A percentile compares a stretch with the other conserved stretches of the same genome.
These are phyloP conservation scores for Periophthalmus modestus DNA, from an alignment of 2,113 vertebrate genomes.

Conservation along the genomic window DNA sequence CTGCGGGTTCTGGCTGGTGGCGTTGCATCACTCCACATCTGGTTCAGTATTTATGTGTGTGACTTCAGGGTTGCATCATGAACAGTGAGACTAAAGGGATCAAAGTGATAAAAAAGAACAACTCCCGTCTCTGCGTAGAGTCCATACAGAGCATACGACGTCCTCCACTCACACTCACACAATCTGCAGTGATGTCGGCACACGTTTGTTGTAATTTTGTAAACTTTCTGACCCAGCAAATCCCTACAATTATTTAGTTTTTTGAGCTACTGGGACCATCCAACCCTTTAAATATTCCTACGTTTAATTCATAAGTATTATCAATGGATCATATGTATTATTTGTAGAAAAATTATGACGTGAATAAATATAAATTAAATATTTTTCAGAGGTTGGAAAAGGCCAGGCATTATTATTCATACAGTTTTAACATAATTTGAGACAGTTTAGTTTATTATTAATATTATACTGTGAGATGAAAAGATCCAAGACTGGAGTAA, in stretches of 20 bases:
- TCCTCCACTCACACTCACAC: not conserved
- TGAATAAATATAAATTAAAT: too few species aligned
- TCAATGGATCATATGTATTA: too few species aligned
- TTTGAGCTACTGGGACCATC: not conserved
- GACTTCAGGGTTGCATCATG: not conserved
- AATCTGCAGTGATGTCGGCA: too few species aligned
- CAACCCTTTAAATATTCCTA: not conserved
- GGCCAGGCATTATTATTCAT: not conserved
- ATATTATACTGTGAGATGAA: not conserved
- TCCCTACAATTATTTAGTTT: too few species aligned
- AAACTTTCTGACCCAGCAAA: too few species aligned
- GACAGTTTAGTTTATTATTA: too few species aligned
- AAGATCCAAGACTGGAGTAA: not conserved
- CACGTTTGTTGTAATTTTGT: too few species aligned
- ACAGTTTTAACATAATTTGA: not conserved
- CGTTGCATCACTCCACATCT: not conserved
- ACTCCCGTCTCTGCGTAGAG: not conserved
- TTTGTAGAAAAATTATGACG: too few species aligned
- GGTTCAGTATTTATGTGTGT: not conserved
- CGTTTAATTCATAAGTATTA: too few species aligned
- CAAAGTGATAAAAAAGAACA: not conserved
- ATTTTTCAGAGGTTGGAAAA: too few species aligned
- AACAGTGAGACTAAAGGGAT: not conserved
- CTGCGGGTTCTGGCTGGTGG: not conserved
- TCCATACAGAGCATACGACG: not conserved